Conservation (phyloP, 2,888 invertebrate genomes). For the Andricus quercusramuli region DNA sequence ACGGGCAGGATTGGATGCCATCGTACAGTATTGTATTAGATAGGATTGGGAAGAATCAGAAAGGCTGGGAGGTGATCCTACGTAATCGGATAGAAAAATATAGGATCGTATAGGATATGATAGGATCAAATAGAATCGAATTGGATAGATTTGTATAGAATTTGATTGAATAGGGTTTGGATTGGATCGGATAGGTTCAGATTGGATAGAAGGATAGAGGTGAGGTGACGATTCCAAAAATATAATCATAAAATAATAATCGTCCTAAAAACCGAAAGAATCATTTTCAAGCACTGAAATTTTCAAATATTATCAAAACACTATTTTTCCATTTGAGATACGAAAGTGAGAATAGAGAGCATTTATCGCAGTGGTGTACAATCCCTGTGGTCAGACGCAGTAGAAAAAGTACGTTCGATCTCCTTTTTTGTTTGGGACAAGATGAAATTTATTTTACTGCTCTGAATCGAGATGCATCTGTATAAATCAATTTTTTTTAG, state of each 20-base stretch:
- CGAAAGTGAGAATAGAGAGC: background rate
- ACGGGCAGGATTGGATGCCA: too few species aligned
- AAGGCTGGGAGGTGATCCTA: too few species aligned
- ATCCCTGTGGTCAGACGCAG: slow-evolving; percentile 23
- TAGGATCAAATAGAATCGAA: too few species aligned
- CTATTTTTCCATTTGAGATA: background rate
- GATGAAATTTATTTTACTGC: slow-evolving; percentile 33
- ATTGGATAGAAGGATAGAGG: too few species aligned
- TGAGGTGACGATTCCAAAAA: too few species aligned
- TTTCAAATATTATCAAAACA: background rate
- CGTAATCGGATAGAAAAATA: too few species aligned
- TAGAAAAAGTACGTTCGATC: slow-evolving; percentile 24
- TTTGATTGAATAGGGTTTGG: too few species aligned
- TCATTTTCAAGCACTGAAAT: background rate
- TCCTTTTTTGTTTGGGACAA: slow-evolving; percentile 8
- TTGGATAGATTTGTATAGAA: too few species aligned
- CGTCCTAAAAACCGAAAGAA: background rate
- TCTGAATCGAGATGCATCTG: background rate
- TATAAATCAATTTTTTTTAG: slow-evolving; percentile 6
- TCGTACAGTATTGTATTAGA: too few species aligned
- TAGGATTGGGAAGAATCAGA: too few species aligned
- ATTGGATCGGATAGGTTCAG: too few species aligned
- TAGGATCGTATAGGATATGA: too few species aligned
- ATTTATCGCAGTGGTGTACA: slow-evolving; percentile 19
- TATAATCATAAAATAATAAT: background rate